Evolutionary conservation across 2,888 invertebrate genomes (phyloP).

Genomic region (Ceraclea dissimilis): DNA sequence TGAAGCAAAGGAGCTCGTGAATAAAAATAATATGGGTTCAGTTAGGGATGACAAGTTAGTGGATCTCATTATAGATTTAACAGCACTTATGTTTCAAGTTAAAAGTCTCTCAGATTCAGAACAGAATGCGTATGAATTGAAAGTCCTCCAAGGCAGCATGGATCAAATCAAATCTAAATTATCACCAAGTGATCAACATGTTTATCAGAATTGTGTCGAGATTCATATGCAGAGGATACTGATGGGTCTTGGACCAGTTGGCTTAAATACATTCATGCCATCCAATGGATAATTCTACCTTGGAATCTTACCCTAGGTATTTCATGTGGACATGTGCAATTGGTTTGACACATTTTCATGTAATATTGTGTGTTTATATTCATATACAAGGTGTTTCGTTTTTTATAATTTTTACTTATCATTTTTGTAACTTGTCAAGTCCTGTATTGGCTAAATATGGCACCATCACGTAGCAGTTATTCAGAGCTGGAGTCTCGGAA

Average conservation of each 20-base stretch:
- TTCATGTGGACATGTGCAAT: too few relatives aligned
- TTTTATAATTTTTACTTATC: too few relatives aligned
- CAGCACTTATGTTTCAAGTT: constrained; percentile 84
- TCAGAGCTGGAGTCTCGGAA: too few relatives aligned
- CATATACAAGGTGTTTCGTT: too few relatives aligned
- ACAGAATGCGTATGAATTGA: constrained; percentile 84
- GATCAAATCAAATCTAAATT: constrained; percentile 79
- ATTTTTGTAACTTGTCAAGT: too few relatives aligned
- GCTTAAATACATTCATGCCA: constrained; percentile 14
- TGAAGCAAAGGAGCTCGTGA: constrained; percentile 75
- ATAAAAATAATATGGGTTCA: constrained; percentile 57
- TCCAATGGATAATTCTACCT: not conserved
- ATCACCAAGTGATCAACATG: constrained; percentile 63
- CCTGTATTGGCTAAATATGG: too few relatives aligned
- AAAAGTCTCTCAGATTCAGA: constrained; percentile 71
- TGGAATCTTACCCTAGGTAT: not conserved
- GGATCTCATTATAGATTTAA: constrained; percentile 77
- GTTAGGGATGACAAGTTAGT: constrained; percentile 59
- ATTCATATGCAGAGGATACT: constrained; percentile 87
- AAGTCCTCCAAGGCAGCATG: constrained; percentile 85
- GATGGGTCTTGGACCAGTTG: constrained; percentile 53
- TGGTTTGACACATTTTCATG: too few relatives aligned
- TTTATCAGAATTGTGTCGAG: constrained; percentile 84
- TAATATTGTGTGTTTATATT: too few relatives aligned
- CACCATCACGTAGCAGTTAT: too few relatives aligned